Evolutionary conservation across 2,797 vertebrate species (phyloP).

Genomic region (Hozukius guyotensis): DNA sequence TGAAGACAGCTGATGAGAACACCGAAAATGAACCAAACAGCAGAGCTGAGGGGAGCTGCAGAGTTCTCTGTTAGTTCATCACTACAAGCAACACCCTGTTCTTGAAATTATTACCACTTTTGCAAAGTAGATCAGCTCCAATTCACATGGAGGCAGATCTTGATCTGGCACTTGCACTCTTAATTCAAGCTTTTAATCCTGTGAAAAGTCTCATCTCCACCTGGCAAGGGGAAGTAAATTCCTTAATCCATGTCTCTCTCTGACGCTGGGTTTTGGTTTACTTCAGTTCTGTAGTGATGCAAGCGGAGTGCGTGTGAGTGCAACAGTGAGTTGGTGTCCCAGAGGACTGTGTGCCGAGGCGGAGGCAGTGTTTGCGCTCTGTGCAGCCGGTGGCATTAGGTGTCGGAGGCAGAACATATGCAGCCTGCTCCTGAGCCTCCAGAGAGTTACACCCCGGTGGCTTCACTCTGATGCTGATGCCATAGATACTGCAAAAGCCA

Average conservation of each 20-base stretch:
- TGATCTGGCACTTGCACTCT: constrained; percentile 38
- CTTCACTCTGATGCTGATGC: constrained; percentile 62
- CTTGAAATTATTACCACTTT: constrained; percentile 25
- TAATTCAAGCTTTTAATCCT: constrained; percentile 68
- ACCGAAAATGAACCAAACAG: neutral
- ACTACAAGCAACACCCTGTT: neutral
- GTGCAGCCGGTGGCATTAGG: constrained; percentile 90
- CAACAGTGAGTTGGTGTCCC: constrained; percentile 76
- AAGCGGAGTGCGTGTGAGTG: constrained; percentile 75
- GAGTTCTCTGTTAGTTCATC: neutral
- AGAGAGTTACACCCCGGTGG: constrained; percentile 59
- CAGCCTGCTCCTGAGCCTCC: constrained; percentile 83
- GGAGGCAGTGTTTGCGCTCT: constrained; percentile 70
- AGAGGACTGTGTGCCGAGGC: constrained; percentile 61
- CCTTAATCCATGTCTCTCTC: constrained; percentile 68
- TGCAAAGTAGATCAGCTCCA: constrained; percentile 31
- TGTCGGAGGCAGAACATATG: constrained; percentile 87
- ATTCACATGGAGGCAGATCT: constrained; percentile 43
- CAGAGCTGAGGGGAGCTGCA: neutral
- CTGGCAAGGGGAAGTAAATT: constrained; percentile 65
- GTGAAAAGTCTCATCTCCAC: constrained; percentile 69
- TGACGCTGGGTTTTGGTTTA: constrained; percentile 67
- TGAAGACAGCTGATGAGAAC: neutral
- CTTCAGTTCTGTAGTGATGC: constrained; percentile 78
- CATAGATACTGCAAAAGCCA: constrained; percentile 64